Base-by-base conservation (phyloP, 2,797 vertebrate species). In the Chaetophractus vellerosus region DNA sequence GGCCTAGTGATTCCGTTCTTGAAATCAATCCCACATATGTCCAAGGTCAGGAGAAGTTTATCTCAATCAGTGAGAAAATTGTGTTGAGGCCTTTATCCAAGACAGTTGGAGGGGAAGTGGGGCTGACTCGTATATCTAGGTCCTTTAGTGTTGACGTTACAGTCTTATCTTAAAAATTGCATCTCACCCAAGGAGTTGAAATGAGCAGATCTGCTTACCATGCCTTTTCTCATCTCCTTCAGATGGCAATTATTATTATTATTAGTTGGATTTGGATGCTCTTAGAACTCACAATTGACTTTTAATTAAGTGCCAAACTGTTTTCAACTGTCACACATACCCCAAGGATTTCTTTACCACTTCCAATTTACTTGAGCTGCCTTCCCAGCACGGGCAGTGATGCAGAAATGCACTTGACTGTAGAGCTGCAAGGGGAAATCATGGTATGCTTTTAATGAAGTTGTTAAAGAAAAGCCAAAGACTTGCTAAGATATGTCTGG, bases 281-380 rank as follows among this genome's bases (percentile, higher is more conserved):
- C 86, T 95, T 88, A 95, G 95, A 98, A 97, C 64, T 93, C 74
- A 92, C 97, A 97, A 98, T 93, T 97, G 87, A 96, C 95, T 98
- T 98, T 98, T 97, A 98, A 98, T 98, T 98, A 97, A 97, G 90
- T 96, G 28, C 24, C 83, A 97, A 96, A 75, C 21, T 91, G 59
- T 83, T 90, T 97, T 82, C 57, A 90, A 79, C 79, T 90, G 82
- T 21, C 2, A 0, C n/a, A 26, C 24, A 66, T 86, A 89, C 90
- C 69, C 96, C 94, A 75, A 97, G 83, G 94, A 97, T 96, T 98
- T 97, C 87, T 74, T 50, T 31, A 86, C 14, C 5, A 91, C 21
- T 41, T 91, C 66, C 93, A 94, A 86, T 90, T 64, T 69, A 64
- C 78, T 97, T 94, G 82, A 88, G 88, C 79, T 92, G 33, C 61